Evolutionary conservation across 2,888 invertebrate genomes (phyloP).

Genomic region (Cyclophora albipunctata): DNA sequence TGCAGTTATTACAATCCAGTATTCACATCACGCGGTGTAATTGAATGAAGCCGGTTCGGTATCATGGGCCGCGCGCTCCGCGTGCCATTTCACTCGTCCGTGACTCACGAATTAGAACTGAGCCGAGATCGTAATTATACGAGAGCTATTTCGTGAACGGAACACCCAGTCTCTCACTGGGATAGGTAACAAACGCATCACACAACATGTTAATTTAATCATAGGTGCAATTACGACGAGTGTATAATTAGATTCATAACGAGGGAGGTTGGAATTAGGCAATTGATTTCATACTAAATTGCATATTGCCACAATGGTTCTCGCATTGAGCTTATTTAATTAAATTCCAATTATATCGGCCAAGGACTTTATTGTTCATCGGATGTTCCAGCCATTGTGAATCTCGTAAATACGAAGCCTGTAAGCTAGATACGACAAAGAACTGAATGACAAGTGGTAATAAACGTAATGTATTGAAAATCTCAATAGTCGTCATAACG

Average conservation of each 20-base stretch:
- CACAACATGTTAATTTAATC: slow-evolving; percentile 50
- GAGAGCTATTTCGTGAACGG: slow-evolving; percentile 62
- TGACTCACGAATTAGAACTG: slow-evolving; percentile 73
- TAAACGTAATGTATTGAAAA: too few species aligned
- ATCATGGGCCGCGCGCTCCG: slow-evolving; percentile 49
- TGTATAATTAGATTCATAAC: slow-evolving; percentile 25
- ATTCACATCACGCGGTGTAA: slow-evolving; percentile 62
- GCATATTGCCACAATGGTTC: too few species aligned
- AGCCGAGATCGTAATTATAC: slow-evolving; percentile 65
- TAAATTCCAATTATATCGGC: too few species aligned
- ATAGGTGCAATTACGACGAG: slow-evolving; percentile 51
- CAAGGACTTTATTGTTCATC: too few species aligned
- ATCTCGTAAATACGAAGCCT: too few species aligned
- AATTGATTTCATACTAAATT: slow-evolving; percentile 4
- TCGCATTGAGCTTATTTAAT: too few species aligned
- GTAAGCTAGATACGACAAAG: too few species aligned
- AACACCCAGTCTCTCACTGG: slow-evolving; percentile 45
- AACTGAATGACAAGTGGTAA: too few species aligned
- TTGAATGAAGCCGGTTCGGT: slow-evolving; percentile 52
- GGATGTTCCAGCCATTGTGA: too few species aligned
- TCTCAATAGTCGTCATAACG: slow-evolving; percentile 1
- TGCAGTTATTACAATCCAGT: slow-evolving; percentile 38
- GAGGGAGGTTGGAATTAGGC: slow-evolving; percentile 19
- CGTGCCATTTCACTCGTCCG: slow-evolving; percentile 66
- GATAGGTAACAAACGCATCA: slow-evolving; percentile 44